Evolutionary conservation across 2,888 invertebrate species (phyloP).

Genomic region (Azorinus chamasolen): DNA sequence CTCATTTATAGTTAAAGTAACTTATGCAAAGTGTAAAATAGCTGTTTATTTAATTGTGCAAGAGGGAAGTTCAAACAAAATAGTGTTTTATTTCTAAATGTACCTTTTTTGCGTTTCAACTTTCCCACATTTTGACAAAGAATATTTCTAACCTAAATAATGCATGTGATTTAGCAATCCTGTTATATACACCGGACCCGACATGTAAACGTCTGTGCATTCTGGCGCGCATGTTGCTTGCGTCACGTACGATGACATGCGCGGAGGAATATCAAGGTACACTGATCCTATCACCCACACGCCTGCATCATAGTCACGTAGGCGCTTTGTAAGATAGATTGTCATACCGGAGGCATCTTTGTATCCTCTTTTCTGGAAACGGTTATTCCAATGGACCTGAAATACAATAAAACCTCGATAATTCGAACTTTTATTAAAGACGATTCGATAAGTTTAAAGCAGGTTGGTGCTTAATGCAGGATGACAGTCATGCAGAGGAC

Average conservation of each 20-base stretch:
- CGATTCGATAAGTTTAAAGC: no score
- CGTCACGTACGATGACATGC: slow-evolving; percentile 2
- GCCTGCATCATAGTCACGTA: slow-evolving; percentile 41
- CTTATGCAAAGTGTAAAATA: no score
- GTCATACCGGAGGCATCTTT: slow-evolving; percentile 39
- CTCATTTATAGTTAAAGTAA: no score
- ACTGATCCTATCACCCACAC: slow-evolving; percentile 48
- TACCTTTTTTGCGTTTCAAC: no score
- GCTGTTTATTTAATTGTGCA: no score
- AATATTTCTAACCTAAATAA: slow-evolving; percentile 16
- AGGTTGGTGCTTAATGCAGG: no score
- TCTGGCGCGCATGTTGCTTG: slow-evolving; percentile 5
- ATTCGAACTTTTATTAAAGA: neutral
- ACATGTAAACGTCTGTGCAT: slow-evolving; percentile 10
- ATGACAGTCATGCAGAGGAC: no score
- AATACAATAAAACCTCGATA: no score
- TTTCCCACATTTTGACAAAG: no score
- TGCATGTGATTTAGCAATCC: slow-evolving; percentile 21
- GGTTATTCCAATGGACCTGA: slow-evolving; percentile 62
- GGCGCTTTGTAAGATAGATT: slow-evolving; percentile 33
- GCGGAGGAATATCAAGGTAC: slow-evolving; percentile 58
- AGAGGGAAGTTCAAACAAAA: no score
- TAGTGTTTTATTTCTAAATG: no score
- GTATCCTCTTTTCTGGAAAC: slow-evolving; percentile 4
- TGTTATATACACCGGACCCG: slow-evolving; percentile 4